phyloP scores from a whole-genome alignment of 2,113 vertebrate species.

The Phocoena phocoena region DNA sequence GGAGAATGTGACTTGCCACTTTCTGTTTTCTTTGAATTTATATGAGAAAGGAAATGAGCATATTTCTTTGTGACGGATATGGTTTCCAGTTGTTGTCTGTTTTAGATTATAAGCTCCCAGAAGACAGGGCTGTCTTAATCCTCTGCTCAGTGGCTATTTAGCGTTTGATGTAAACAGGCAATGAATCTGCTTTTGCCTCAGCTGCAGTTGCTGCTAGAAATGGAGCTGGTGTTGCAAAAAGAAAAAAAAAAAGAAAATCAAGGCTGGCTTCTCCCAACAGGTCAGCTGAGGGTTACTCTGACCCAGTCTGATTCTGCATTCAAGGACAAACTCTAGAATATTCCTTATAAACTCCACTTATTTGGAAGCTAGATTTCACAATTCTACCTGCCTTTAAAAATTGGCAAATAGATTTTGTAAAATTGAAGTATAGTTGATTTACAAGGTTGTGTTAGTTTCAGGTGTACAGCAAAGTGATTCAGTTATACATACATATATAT shows the following conservation, averaged over 20 bases:
- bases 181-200: slow-evolving; percentile 19
- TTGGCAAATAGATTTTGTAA: neutral
- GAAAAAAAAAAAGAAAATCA: neutral
- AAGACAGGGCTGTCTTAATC: slow-evolving; percentile 46
- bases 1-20: neutral
- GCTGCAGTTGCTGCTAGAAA: slow-evolving; percentile 17
- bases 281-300: neutral
- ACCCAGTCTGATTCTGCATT: neutral
- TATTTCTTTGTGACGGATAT: neutral
- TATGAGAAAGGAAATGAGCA: slow-evolving; percentile 39
- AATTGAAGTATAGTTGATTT: neutral
- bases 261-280: neutral
- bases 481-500: neutral
- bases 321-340: slow-evolving; percentile 4
- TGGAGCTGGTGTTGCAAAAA: slow-evolving; percentile 14
- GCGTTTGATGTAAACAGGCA: neutral
- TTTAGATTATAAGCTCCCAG: slow-evolving; percentile 63
- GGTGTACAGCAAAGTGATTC: neutral
- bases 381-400: slow-evolving; percentile 29
- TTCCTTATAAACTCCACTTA: neutral
- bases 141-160: slow-evolving; percentile 27
- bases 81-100: slow-evolving; percentile 13
- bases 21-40: slow-evolving; percentile 31
- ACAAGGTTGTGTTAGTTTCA: neutral
- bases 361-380: neutral